Base-by-base conservation (phyloP, 2,888 invertebrate species). In the Oscheius onirici region DNA sequence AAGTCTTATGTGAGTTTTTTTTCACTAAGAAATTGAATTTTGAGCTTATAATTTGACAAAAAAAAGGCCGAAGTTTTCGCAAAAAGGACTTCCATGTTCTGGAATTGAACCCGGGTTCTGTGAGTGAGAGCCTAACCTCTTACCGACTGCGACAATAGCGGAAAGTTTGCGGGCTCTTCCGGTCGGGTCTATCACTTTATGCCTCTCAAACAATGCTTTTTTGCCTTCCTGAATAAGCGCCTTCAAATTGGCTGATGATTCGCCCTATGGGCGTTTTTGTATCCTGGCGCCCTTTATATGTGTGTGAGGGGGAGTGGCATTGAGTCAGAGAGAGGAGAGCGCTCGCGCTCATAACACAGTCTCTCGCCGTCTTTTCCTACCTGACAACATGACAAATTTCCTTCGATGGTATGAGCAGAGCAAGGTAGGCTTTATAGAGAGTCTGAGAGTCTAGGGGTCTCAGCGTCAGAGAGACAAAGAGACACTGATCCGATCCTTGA, bases 1-100 rank as follows among this genome's bases (percentile, higher is more conserved):
- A 80, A 80, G 73, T 80, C 80, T 70, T 80, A 80, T 73, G 80
- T 78, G 63, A 78, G 80, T 80, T 71, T 68, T 24, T 11, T 49
- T 57, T 26, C 41, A 34, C 2, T 52, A 57, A 11, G 10, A 34
- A 15, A 17, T n/a, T n/a, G 20, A 22, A 8, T n/a, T n/a, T n/a
- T n/a, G n/a, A n/a, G n/a, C n/a, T n/a, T n/a, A n/a, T n/a, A n/a
- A n/a, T n/a, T n/a, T n/a, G n/a, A n/a, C n/a, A n/a, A n/a, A n/a
- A n/a, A n/a, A n/a, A n/a, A n/a, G n/a, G n/a, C n/a, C n/a, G n/a
- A n/a, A n/a, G n/a, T n/a, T 8, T 55, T 55, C 26, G 11, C 11
- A 55, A 28, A 22, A 28, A 5, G 55, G 55, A 22, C 11, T 26
- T 55, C 11, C 54, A 22, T 28, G 15, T 54, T 28, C 24, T 10